phyloP scores from a whole-genome alignment of 2,888 invertebrate genomes.

The Drosophila diplacantha region DNA sequence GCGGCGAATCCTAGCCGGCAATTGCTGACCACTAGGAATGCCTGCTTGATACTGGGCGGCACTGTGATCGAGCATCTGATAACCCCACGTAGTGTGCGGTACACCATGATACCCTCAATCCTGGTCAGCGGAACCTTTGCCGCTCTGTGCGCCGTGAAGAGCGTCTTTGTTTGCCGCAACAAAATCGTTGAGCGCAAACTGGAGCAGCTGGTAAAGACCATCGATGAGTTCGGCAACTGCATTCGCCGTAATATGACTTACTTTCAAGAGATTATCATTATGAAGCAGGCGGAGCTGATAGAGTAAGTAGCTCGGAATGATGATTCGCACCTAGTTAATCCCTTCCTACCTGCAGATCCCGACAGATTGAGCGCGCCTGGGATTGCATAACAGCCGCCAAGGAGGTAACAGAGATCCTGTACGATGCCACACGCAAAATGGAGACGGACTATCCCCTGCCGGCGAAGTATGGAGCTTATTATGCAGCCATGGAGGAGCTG shows the following conservation, averaged over 20 bases:
- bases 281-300: slow-evolving; percentile 75
- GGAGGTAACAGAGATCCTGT: slow-evolving; percentile 75
- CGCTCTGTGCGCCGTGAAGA: slow-evolving; percentile 70
- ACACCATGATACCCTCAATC: slow-evolving; percentile 68
- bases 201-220: slow-evolving; percentile 71
- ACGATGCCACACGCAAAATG: slow-evolving; percentile 76
- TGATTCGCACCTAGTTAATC: too few species aligned
- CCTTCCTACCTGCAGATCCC: slow-evolving; percentile 57
- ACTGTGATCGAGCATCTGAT: slow-evolving; percentile 72
- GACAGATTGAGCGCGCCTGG: slow-evolving; percentile 76
- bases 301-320: slow-evolving; percentile 57
- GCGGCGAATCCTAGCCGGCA: slow-evolving; percentile 43
- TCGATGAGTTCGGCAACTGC: slow-evolving; percentile 76
- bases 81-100: slow-evolving; percentile 65
- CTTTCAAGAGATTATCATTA: slow-evolving; percentile 76
- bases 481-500: slow-evolving; percentile 76
- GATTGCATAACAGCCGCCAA: slow-evolving; percentile 77
- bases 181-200: slow-evolving; percentile 73
- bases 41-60: slow-evolving; percentile 67
- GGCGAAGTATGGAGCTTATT: slow-evolving; percentile 65
- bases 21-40: slow-evolving; percentile 67
- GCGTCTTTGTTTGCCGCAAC: slow-evolving; percentile 73
- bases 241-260: slow-evolving; percentile 76
- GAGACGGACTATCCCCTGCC: slow-evolving; percentile 72
- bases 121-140: slow-evolving; percentile 71